A percentile compares a stretch with the other conserved stretches of the same genome.
Conservation (phyloP, 2,797 vertebrate genomes). For the Eulemur coronatus region DNA sequence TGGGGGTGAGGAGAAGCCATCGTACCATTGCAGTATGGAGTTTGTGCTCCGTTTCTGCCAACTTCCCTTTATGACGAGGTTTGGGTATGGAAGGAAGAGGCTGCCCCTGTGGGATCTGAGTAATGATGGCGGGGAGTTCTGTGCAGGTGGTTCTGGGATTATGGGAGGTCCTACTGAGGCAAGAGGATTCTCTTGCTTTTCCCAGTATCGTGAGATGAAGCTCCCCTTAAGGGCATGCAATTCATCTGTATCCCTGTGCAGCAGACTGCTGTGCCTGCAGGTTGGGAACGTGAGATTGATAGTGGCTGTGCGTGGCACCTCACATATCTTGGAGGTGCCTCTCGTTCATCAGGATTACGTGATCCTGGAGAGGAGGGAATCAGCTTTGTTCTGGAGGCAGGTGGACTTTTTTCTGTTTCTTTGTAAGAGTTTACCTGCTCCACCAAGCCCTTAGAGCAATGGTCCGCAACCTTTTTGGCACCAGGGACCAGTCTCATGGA, state of each 20-base stretch:
- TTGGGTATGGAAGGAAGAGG: not conserved
- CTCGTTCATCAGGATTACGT: not conserved
- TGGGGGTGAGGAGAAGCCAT: not conserved
- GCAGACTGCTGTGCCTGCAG: not conserved
- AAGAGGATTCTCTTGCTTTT: not conserved
- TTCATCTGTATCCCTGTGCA: rapidly evolving
- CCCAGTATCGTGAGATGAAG: not conserved
- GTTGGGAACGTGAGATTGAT: not conserved
- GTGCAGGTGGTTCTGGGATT: not conserved
- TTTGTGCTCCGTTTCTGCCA: not conserved
- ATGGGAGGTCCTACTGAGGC: not conserved
- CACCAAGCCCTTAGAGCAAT: not conserved
- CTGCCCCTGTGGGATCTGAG: not conserved
- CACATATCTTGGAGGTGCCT: not conserved
- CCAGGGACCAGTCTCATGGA: too few species aligned
- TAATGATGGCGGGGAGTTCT: not conserved
- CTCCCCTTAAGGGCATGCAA: not conserved
- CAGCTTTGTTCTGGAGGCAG: not conserved
- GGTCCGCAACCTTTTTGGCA: too few species aligned
- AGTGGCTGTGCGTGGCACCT: not conserved
- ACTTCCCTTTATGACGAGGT: not conserved
- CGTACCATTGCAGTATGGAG: not conserved
- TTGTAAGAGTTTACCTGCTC: not conserved
- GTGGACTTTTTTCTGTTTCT: not conserved
- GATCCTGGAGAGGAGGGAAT: not conserved